Percentiles rank a stretch among this genome's conserved stretches.
These are phyloP conservation scores for Kryptolebias marmoratus DNA, from an alignment of 2,113 vertebrate genomes.

Conservation along the genomic window DNA sequence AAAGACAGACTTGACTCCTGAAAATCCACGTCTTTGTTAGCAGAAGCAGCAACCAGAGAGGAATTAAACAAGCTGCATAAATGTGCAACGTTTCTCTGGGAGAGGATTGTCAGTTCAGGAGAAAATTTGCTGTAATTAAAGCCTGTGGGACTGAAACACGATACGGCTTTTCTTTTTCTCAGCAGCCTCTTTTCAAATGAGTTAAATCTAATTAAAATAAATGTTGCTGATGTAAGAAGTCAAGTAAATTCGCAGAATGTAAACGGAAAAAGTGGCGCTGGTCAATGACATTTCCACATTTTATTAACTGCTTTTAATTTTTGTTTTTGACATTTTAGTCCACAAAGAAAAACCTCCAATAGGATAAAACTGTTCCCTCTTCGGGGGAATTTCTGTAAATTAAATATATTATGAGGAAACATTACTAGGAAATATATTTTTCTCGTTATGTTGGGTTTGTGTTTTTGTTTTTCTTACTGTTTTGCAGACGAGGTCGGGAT, in stretches of 20 bases:
- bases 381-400: no score
- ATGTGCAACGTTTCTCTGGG: background rate
- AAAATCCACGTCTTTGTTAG: slow-evolving; percentile 36
- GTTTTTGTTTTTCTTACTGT: no score
- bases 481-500: no score
- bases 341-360: background rate
- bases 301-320: slow-evolving; percentile 9
- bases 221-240: background rate
- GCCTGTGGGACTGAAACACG: slow-evolving; percentile 13
- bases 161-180: slow-evolving; percentile 16
- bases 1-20: slow-evolving; percentile 35
- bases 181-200: background rate
- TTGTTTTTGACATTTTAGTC: slow-evolving; percentile 19
- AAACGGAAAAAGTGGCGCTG: background rate
- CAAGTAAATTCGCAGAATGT: background rate
- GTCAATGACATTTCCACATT: background rate
- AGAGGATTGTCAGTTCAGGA: slow-evolving; percentile 5
- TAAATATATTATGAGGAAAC: no score
- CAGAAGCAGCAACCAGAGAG: background rate
- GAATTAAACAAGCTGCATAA: slow-evolving; percentile 23
- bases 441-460: no score
- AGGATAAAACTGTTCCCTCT: no score
- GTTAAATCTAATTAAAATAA: slow-evolving; percentile 7
- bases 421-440: no score
- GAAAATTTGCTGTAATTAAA: slow-evolving; percentile 36